Evolutionary conservation across 2,113 vertebrate species (phyloP), one percentile per base, ranked within the genome.

Genomic region (Picathartes gymnocephalus): DNA sequence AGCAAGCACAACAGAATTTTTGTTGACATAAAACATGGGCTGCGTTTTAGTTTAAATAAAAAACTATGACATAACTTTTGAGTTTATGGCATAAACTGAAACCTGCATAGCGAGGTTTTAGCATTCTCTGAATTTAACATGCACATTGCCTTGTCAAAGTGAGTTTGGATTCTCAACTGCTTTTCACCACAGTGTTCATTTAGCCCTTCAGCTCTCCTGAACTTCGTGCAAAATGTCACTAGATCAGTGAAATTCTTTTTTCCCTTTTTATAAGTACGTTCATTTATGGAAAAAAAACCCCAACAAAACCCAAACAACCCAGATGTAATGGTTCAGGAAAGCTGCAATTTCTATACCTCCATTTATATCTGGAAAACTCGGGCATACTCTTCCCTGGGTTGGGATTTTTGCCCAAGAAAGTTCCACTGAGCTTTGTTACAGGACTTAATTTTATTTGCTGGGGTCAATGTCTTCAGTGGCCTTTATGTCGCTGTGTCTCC

Each of bases 21-120:
- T 98, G 95, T 98, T 98, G 97, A 97, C 96, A 97, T 51, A 92
- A 96, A 97, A 98, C 96, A 97, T 57, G 22, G 51, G 50, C 80
- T 86, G 40, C 57, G 85, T 70, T 87, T 92, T 91, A 88, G 94
- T 93, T 96, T 85, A 97, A 97, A 97, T 94, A 95, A 96, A 96
- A 92, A 93, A 58, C 74, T 48, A 72, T 94, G 94, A 91, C 94
- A 86, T 88, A 96, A 91, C 31, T 97, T 97, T 81, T 70, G 37
- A 90, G 96, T 96, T 95, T 93, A 88, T 5, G 74, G 92, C 65
- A 94, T 88, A 95, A 96, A 96, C 91, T 56, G 51, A 95, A 88
- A 94, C 94, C 70, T 88, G 84, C 72, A 57, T 91, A 92, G 76
- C 7, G 0, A 96, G 85, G 56, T 87, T 88, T 95, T 44, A 30